phyloP scores from a whole-genome alignment of 2,797 vertebrate species.

The Zalophus californianus region DNA sequence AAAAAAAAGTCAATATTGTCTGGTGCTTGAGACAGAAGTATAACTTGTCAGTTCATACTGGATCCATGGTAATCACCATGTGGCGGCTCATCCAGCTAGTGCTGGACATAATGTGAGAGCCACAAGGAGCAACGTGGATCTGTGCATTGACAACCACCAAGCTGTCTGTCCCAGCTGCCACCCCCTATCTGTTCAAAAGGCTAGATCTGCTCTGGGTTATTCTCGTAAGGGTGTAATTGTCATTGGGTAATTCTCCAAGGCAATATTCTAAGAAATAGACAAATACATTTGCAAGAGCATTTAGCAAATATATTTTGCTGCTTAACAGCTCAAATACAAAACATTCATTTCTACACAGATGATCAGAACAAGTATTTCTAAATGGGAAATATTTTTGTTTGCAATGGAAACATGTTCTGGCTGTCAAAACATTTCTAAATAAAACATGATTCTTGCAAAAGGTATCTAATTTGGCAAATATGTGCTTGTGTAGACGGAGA shows the following conservation, averaged over 20 bases:
- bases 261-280: slow-evolving; percentile 49
- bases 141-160: too few species aligned
- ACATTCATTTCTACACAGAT: slow-evolving; percentile 53
- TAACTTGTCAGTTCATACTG: neutral
- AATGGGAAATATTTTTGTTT: slow-evolving; percentile 75
- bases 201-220: neutral
- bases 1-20: neutral
- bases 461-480: slow-evolving; percentile 73
- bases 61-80: neutral
- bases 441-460: slow-evolving; percentile 69
- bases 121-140: rapidly evolving
- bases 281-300: slow-evolving; percentile 44
- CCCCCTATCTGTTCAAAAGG: neutral
- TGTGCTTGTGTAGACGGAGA: slow-evolving; percentile 29
- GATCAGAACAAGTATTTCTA: slow-evolving; percentile 69
- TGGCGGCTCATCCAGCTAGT: neutral
- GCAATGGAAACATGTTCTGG: slow-evolving; percentile 63
- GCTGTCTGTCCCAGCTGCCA: neutral
- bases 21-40: neutral
- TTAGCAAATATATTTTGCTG: slow-evolving; percentile 61
- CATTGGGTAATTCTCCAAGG: slow-evolving; percentile 35
- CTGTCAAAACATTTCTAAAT: slow-evolving; percentile 76
- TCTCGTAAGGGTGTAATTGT: neutral
- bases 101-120: neutral
- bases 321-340: slow-evolving; percentile 57